Percentiles rank a stretch among this genome's conserved stretches.
These are phyloP conservation scores for Operophtera brumata DNA, from an alignment of 2,888 invertebrate genomes.

Conservation along the genomic window DNA sequence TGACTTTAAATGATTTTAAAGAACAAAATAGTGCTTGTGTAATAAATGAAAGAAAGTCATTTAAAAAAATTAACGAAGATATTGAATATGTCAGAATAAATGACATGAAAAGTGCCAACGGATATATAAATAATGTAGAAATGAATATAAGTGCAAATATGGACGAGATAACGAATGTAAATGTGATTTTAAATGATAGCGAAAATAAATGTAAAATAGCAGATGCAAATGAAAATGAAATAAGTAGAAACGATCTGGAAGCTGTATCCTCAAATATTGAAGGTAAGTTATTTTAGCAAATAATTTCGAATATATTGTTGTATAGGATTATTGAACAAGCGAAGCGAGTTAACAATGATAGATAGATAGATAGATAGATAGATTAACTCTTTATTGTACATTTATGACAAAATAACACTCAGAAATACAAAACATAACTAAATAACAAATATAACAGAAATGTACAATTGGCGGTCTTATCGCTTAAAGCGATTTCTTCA, in stretches of 20 bases:
- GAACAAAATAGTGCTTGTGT: conserved; percentile 5
- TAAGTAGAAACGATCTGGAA: conserved; percentile 11
- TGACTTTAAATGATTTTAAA: conserved; percentile 14
- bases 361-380: no score
- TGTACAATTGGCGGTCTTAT: no score
- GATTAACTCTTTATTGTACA: no score
- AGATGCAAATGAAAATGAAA: conserved; percentile 23
- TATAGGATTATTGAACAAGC: no score
- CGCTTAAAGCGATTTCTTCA: no score
- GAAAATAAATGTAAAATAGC: conserved; percentile 21
- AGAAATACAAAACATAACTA: no score
- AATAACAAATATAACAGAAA: no score
- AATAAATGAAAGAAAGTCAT: conserved; percentile 5
- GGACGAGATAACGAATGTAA: conserved; percentile 15
- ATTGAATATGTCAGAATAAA: neutral
- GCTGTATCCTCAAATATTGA: conserved; percentile 39
- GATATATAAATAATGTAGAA: conserved; percentile 8
- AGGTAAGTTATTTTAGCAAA: conserved; percentile 37
- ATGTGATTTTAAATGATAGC: conserved; percentile 24
- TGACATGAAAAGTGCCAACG: conserved; percentile 6
- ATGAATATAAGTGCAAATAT: conserved; percentile 1
- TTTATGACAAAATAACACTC: no score
- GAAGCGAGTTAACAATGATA: no score
- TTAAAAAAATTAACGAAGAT: conserved; percentile 13
- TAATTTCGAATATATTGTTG: no score